Conservation (phyloP, 2,888 invertebrate genomes). For the Euzophera pinguis region DNA sequence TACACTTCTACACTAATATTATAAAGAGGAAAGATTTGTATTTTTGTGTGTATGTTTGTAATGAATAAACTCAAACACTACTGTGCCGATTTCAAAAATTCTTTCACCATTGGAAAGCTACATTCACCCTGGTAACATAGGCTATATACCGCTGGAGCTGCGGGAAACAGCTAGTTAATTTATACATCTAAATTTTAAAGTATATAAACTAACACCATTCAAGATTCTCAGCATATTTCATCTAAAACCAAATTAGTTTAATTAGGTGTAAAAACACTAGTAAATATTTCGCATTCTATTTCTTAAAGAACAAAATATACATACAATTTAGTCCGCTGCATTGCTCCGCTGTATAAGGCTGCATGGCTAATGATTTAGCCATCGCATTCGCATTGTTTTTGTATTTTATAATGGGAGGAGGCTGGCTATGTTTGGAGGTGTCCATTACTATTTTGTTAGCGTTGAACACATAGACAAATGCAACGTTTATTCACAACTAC, state of each 20-base stretch:
- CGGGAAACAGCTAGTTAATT: too few species aligned
- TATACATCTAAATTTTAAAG: too few species aligned
- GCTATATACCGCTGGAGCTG: too few species aligned
- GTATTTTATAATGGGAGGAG: constrained; percentile 17
- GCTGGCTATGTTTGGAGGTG: constrained; percentile 21
- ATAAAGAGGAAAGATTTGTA: too few species aligned
- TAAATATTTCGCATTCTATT: not conserved
- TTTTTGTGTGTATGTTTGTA: too few species aligned
- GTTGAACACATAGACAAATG: not conserved
- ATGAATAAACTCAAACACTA: too few species aligned
- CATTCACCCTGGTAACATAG: too few species aligned
- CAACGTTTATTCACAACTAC: not conserved
- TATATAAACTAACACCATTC: not conserved
- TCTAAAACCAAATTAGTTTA: not conserved
- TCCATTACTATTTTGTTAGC: constrained; percentile 16
- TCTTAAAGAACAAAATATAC: constrained; percentile 4
- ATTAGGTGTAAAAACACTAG: constrained; percentile 4
- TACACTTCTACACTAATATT: too few species aligned
- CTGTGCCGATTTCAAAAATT: too few species aligned
- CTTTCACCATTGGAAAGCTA: too few species aligned
- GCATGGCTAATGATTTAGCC: constrained; percentile 20
- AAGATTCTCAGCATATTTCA: not conserved
- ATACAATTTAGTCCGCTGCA: constrained; percentile 15
- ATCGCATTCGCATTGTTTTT: constrained; percentile 20
- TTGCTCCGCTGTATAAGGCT: constrained; percentile 18